Conservation (phyloP, 2,797 vertebrate genomes). For the Poecilia wingei region DNA sequence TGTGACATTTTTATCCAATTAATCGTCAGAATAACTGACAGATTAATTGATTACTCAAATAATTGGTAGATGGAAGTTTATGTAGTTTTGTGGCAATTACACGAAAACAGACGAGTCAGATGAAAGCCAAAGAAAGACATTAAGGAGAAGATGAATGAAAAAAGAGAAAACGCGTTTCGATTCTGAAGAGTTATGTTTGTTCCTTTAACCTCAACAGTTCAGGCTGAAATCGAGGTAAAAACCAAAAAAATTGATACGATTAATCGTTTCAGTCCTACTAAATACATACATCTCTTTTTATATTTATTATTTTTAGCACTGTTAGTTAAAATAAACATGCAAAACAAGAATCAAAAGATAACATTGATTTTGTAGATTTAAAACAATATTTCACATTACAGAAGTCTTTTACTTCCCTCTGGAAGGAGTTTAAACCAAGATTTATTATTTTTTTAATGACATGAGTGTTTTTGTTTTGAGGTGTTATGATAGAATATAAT, state of each 20-base stretch:
- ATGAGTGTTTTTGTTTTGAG: neutral
- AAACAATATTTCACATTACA: neutral
- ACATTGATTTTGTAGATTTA: neutral
- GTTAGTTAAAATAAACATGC: neutral
- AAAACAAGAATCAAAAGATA: neutral
- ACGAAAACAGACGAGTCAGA: neutral
- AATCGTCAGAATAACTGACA: too few species aligned
- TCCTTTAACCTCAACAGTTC: slow-evolving; percentile 31
- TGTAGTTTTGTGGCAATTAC: neutral
- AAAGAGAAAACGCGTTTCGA: slow-evolving; percentile 27
- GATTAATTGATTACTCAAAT: neutral
- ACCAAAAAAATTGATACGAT: too few species aligned
- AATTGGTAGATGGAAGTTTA: neutral
- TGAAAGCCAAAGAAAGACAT: neutral
- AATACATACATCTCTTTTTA: neutral
- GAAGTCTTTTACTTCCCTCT: too few species aligned
- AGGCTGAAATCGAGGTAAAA: slow-evolving; percentile 3
- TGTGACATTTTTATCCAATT: too few species aligned
- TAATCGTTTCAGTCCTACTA: too few species aligned
- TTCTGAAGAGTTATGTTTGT: slow-evolving; percentile 29
- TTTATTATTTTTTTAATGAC: neutral
- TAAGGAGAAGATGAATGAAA: slow-evolving; percentile 10
- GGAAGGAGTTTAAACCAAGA: neutral
- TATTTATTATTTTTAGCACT: neutral
- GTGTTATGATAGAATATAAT: neutral